Evolutionary conservation across 2,797 vertebrate species (phyloP).

Genomic region (Erpetoichthys calabaricus): DNA sequence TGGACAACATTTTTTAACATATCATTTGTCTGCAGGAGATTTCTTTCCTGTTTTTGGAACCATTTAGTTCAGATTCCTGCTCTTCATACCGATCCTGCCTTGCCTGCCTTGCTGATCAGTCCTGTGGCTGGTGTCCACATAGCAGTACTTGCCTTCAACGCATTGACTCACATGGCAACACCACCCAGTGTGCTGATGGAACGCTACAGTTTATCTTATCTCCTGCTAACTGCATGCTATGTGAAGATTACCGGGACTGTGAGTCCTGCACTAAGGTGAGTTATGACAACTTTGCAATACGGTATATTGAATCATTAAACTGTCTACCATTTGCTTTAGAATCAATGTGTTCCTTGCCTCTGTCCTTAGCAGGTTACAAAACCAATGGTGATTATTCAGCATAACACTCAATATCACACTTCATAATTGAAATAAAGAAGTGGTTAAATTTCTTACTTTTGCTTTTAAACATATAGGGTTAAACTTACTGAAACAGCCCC

Average conservation of each 20-base stretch:
- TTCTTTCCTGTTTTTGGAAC: slow-evolving; percentile 81
- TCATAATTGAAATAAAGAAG: no score
- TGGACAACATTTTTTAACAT: no score
- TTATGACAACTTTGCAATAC: no score
- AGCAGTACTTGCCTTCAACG: slow-evolving; percentile 59
- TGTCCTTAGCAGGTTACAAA: no score
- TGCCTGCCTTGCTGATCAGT: slow-evolving; percentile 77
- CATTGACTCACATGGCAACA: slow-evolving; percentile 37
- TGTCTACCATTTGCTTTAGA: no score
- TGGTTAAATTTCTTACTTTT: no score
- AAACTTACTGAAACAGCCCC: no score
- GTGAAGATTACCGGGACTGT: slow-evolving; percentile 81
- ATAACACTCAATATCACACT: no score
- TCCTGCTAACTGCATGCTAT: slow-evolving; percentile 66
- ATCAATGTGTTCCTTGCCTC: no score
- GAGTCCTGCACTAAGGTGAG: slow-evolving; percentile 70
- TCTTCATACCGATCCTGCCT: slow-evolving; percentile 63
- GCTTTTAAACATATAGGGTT: no score
- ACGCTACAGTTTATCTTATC: slow-evolving; percentile 59
- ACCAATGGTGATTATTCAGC: no score
- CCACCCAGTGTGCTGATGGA: slow-evolving; percentile 34
- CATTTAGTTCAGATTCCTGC: slow-evolving; percentile 65
- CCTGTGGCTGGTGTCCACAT: slow-evolving; percentile 77
- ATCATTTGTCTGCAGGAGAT: slow-evolving; percentile 83
- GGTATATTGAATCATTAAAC: no score